Percentiles rank a stretch among this genome's conserved stretches.
Evolutionary conservation across 2,797 vertebrate genomes (phyloP).

Genomic region (Gallirallus australis): DNA sequence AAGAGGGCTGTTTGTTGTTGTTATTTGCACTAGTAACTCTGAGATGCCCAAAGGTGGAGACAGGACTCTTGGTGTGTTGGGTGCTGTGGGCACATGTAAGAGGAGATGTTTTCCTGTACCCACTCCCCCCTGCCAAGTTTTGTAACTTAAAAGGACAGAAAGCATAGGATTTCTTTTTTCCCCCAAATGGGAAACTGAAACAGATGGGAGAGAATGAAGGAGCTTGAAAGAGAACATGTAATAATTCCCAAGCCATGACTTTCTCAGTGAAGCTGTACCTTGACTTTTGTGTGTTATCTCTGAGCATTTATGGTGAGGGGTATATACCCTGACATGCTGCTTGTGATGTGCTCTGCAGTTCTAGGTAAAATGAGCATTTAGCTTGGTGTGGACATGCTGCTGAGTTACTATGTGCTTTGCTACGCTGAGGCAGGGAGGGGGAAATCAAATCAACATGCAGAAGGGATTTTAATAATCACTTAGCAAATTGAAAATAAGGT

Average conservation of each 20-base stretch:
- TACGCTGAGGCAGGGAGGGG: not conserved
- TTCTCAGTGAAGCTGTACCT: conserved; percentile 1
- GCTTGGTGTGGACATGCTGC: not conserved
- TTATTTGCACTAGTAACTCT: conserved; percentile 20
- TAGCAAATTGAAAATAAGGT: conserved; percentile 15
- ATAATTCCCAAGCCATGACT: conserved; percentile 3
- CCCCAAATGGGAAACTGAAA: not conserved
- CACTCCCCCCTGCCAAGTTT: not conserved
- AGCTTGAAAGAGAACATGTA: conserved; percentile 38
- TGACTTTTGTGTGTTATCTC: not conserved
- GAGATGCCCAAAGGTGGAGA: not conserved
- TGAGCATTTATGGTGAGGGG: not conserved
- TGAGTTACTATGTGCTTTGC: not conserved
- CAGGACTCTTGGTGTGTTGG: not conserved
- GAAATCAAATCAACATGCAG: not conserved
- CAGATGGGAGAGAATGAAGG: conserved; percentile 50
- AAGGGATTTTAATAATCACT: conserved; percentile 19
- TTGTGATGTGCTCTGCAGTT: not conserved
- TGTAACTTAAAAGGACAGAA: not conserved
- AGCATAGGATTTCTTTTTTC: not conserved
- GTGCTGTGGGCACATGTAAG: not conserved
- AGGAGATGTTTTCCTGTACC: not conserved
- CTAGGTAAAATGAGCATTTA: not conserved
- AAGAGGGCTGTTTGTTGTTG: not conserved
- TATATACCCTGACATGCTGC: not conserved